Evolutionary conservation across 2,888 invertebrate species (phyloP).

Genomic region (Agrochola lota): DNA sequence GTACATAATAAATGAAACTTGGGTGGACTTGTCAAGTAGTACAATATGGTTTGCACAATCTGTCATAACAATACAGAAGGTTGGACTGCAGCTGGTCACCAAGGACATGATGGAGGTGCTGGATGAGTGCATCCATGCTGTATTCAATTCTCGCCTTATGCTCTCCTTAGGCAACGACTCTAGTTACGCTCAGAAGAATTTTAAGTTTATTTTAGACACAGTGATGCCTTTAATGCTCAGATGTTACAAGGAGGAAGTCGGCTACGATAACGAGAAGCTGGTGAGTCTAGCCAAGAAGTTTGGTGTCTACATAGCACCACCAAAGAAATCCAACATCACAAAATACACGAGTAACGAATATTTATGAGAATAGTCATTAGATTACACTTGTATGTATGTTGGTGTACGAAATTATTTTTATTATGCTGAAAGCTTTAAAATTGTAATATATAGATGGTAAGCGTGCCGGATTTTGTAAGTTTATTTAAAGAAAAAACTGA

Average conservation of each 20-base stretch:
- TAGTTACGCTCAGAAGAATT: conserved; percentile 91
- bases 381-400: conserved; percentile 69
- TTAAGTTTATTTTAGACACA: conserved; percentile 92
- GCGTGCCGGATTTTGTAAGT: conserved; percentile 89
- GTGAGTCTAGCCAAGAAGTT: conserved; percentile 89
- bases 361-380: conserved; percentile 87
- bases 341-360: conserved; percentile 93
- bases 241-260: conserved; percentile 91
- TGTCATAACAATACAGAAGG: conserved; percentile 93
- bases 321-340: conserved; percentile 91
- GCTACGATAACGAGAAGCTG: conserved; percentile 90
- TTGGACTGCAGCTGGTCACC: conserved; percentile 94
- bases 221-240: conserved; percentile 92
- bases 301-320: conserved; percentile 88
- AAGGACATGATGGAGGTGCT: conserved; percentile 94
- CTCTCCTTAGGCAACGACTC: conserved; percentile 86
- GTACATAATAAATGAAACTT: conserved; percentile 91
- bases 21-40: conserved; percentile 94
- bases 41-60: conserved; percentile 95
- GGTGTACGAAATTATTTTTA: conserved; percentile 86
- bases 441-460: conserved; percentile 89
- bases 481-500: conserved; percentile 87
- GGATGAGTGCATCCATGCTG: conserved; percentile 93
- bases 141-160: conserved; percentile 94
- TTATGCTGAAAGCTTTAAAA: conserved; percentile 90